Evolutionary conservation across 2,888 invertebrate genomes (phyloP), one percentile per base, ranked within the genome.

Genomic region (Notocelia uddmanniana): DNA sequence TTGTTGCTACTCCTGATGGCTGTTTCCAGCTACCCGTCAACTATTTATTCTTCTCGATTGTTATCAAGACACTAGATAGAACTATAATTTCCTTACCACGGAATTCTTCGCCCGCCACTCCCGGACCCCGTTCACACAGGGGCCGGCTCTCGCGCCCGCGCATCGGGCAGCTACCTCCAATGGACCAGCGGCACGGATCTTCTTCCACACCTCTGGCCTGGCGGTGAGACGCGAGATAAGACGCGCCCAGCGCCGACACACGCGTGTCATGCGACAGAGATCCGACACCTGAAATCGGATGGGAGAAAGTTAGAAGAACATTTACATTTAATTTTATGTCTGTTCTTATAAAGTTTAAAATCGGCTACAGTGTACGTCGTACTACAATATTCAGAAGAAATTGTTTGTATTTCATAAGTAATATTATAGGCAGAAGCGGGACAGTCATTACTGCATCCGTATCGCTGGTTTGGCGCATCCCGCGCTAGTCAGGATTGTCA

Each of bases 251-350:
- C 93, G 85, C 0, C 93, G 85, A 68, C 93, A 93, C 0, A 93
- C 93, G 0, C 92, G 84, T 0, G 92, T 88, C 89, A 93, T 89
- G 2, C 80, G 96, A 92, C 88, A 97, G 83, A 80, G 96, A 68
- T 93, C 93, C 23, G 92, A 89, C 26, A 92, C 89, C 93, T 93
- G 79, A 0, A 84, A 82, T 34, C 10, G n/a, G 2, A 54, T 18
- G 11, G 18, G 41, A 6, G 34, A 6, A 21, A 3, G 48, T 62
- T 50, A 62, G 19, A 13, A 11, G 26, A 26, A 26, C 5, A 26
- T 3, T 3, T 26, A 26, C 5, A 26, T 26, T 5, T 2, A 3
- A 3, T 26, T 26, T 26, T 26, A 26, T 26, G n/a, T n/a, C n/a
- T n/a, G n/a, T n/a, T n/a, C n/a, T n/a, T n/a, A n/a, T n/a, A n/a